These are phyloP conservation scores for Parapsyche elsis DNA, from an alignment of 1,140 invertebrate genomes.

Conservation along the genomic window DNA sequence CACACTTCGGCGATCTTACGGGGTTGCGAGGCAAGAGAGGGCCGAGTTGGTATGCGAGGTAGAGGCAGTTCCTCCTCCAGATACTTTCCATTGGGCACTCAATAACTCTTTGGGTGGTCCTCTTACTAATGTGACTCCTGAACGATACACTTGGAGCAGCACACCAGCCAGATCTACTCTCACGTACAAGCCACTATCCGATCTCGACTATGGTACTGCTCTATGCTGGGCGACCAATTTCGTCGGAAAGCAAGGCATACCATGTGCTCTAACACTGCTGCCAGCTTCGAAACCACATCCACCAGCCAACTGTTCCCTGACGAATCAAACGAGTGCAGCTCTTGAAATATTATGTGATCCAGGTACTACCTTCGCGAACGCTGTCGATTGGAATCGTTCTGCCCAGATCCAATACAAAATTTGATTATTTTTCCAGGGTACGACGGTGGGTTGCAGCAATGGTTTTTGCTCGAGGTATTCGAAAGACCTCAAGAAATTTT, in stretches of 20 bases:
- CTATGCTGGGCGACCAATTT: slow-evolving; percentile 76
- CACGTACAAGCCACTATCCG: slow-evolving; percentile 82
- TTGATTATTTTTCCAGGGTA: slow-evolving; percentile 71
- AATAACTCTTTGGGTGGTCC: slow-evolving; percentile 87
- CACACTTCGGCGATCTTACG: slow-evolving; percentile 84
- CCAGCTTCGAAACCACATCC: slow-evolving; percentile 81
- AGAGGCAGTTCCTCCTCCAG: slow-evolving; percentile 84
- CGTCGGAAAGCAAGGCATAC: slow-evolving; percentile 73
- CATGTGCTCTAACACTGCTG: slow-evolving; percentile 78
- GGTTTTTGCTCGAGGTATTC: slow-evolving; percentile 81
- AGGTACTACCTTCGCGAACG: too few species aligned
- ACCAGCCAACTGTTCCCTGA: slow-evolving; percentile 81
- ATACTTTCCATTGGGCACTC: slow-evolving; percentile 89
- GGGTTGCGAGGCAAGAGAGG: slow-evolving; percentile 85
- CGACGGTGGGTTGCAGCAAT: slow-evolving; percentile 88
- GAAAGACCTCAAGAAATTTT: slow-evolving; percentile 61
- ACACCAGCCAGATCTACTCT: slow-evolving; percentile 76
- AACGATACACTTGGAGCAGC: slow-evolving; percentile 71
- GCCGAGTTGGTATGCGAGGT: slow-evolving; percentile 86
- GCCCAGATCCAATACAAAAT: too few species aligned
- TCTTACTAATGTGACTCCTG: slow-evolving; percentile 63
- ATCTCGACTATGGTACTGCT: slow-evolving; percentile 78
- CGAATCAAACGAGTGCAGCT: slow-evolving; percentile 82
- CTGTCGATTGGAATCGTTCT: too few species aligned
- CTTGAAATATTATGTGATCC: slow-evolving; percentile 69